phyloP scores from a whole-genome alignment of 2,797 vertebrate species.

The Phrynocephalus guinanensis region DNA sequence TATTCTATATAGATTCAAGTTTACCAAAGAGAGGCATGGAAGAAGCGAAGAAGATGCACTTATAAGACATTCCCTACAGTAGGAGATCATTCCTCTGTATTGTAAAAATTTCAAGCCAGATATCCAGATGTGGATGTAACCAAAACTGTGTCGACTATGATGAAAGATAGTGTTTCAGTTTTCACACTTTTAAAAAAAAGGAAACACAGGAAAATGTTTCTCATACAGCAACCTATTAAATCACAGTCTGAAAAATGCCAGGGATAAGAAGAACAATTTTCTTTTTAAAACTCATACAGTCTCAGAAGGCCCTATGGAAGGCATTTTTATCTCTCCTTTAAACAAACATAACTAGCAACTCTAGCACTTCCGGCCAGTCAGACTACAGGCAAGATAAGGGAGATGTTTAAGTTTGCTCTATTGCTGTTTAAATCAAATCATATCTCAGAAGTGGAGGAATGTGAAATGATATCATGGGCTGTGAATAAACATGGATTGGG shows the following conservation, averaged over 20 bases:
- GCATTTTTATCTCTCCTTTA: background rate
- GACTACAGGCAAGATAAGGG: background rate
- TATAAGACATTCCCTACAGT: background rate
- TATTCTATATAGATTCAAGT: too few relatives aligned
- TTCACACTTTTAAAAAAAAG: background rate
- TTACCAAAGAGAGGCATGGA: background rate
- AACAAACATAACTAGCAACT: background rate
- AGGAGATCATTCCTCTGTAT: background rate
- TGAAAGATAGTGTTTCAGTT: background rate
- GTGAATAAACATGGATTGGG: constrained; percentile 11
- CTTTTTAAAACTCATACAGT: constrained; percentile 31
- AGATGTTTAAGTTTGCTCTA: constrained; percentile 6
- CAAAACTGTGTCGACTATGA: background rate
- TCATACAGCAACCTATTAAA: background rate
- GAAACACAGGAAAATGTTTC: background rate
- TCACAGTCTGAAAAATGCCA: background rate
- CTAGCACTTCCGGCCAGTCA: background rate
- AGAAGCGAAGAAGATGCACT: constrained; percentile 6
- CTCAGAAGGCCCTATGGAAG: background rate
- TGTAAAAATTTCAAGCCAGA: background rate
- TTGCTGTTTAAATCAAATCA: background rate
- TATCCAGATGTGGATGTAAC: background rate
- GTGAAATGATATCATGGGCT: constrained; percentile 13
- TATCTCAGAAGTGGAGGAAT: background rate
- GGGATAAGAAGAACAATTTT: background rate